These are phyloP conservation scores for Cochlearius cochlearius DNA, from an alignment of 2,113 vertebrate genomes.

Conservation along the genomic window DNA sequence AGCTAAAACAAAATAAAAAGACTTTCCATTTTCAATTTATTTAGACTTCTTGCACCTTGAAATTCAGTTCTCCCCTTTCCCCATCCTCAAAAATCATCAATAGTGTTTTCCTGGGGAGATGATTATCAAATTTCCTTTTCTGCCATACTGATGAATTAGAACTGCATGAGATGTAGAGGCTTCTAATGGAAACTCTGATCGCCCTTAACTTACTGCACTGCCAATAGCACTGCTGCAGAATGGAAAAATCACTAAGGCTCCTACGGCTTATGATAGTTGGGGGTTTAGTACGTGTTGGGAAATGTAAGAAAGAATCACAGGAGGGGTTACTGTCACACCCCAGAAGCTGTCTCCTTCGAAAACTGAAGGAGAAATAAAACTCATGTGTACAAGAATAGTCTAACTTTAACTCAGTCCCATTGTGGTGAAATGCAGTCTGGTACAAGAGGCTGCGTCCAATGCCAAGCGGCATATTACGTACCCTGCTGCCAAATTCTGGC, in stretches of 20 bases:
- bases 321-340: not conserved
- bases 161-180: not conserved
- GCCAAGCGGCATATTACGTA: not conserved
- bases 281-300: not conserved
- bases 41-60: not conserved
- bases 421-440: slow-evolving; percentile 19
- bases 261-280: not conserved
- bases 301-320: not conserved
- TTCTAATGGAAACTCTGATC: slow-evolving; percentile 60
- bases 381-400: not conserved
- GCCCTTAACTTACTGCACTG: slow-evolving; percentile 20
- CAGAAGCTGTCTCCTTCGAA: not conserved
- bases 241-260: slow-evolving; percentile 60
- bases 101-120: not conserved
- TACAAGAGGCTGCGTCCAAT: not conserved
- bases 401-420: not conserved
- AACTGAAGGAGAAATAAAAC: not conserved
- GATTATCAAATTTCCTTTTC: not conserved
- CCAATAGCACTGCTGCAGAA: slow-evolving; percentile 26
- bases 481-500: slow-evolving; percentile 37
- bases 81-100: not conserved
- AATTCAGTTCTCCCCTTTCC: not conserved
- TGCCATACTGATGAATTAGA: slow-evolving; percentile 9
- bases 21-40: not conserved
- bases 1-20: not conserved